Conservation (phyloP, 2,888 invertebrate genomes). For the Salticus scenicus region DNA sequence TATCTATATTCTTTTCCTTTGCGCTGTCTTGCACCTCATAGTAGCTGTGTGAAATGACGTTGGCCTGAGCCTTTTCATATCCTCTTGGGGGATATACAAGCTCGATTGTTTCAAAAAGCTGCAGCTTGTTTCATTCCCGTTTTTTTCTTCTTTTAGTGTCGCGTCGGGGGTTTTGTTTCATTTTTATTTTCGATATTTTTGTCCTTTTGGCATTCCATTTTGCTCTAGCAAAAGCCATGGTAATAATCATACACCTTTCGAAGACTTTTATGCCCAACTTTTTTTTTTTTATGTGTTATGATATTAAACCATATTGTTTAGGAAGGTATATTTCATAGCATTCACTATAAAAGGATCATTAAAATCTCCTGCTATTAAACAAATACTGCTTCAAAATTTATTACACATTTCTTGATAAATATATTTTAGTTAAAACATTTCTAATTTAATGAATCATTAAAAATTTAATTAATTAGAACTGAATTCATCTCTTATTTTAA, state of each 20-base stretch:
- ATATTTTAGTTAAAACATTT: too few species aligned
- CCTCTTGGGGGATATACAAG: conserved; percentile 53
- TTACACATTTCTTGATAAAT: too few species aligned
- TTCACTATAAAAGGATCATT: too few species aligned
- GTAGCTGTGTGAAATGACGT: conserved; percentile 35
- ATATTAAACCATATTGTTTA: too few species aligned
- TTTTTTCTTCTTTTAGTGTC: conserved; percentile 6
- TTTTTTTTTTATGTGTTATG: background rate
- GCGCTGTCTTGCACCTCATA: conserved; percentile 61
- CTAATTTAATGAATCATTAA: too few species aligned
- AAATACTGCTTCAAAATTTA: too few species aligned
- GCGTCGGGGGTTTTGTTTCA: conserved; percentile 6
- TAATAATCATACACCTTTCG: conserved; percentile 48
- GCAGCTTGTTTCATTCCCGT: conserved; percentile 34
- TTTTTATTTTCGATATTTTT: conserved; percentile 21
- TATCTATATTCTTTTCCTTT: conserved; percentile 34
- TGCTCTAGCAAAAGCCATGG: conserved; percentile 20
- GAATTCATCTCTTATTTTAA: too few species aligned
- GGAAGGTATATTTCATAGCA: too few species aligned
- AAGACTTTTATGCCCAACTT: conserved; percentile 11
- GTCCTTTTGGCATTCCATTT: conserved; percentile 23
- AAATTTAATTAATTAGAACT: too few species aligned
- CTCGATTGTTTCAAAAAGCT: conserved; percentile 65
- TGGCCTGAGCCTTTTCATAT: conserved; percentile 54
- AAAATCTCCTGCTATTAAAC: too few species aligned